Percentiles rank a stretch among this genome's conserved stretches.
Evolutionary conservation across 2,797 vertebrate genomes (phyloP).

Genomic region (Crenuchus spilurus): DNA sequence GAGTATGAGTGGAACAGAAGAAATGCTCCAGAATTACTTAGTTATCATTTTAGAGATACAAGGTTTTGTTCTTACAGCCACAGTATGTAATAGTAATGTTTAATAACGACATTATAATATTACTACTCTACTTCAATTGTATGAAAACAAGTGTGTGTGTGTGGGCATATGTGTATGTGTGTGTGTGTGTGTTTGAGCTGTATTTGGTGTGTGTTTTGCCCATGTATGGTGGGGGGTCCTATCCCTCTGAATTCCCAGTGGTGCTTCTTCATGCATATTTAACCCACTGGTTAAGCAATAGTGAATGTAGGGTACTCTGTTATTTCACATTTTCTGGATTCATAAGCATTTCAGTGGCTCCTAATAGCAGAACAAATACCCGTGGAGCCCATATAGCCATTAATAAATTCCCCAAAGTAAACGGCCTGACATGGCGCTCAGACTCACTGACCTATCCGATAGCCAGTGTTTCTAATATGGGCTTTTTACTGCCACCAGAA

Average conservation of each 20-base stretch:
- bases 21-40: too few species aligned
- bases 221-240: constrained; percentile 28
- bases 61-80: too few species aligned
- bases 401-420: constrained; percentile 67
- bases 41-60: too few species aligned
- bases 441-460: constrained; percentile 61
- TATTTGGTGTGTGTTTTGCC: constrained; percentile 25
- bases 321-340: constrained; percentile 61
- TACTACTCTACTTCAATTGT: too few species aligned
- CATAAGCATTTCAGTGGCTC: constrained; percentile 63
- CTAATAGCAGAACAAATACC: constrained; percentile 68
- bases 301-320: constrained; percentile 58
- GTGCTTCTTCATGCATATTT: constrained; percentile 64
- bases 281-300: constrained; percentile 61
- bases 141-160: too few species aligned
- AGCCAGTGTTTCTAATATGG: constrained; percentile 51
- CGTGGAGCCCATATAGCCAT: constrained; percentile 64
- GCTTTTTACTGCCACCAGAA: constrained; percentile 31
- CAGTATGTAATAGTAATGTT: neutral
- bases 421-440: constrained; percentile 54
- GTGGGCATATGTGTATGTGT: neutral
- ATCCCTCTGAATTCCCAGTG: constrained; percentile 48
- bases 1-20: too few species aligned
- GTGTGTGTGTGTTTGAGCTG: neutral
- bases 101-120: too few species aligned